phyloP scores from a whole-genome alignment of 2,113 vertebrate genomes.

The Ellobius talpinus region DNA sequence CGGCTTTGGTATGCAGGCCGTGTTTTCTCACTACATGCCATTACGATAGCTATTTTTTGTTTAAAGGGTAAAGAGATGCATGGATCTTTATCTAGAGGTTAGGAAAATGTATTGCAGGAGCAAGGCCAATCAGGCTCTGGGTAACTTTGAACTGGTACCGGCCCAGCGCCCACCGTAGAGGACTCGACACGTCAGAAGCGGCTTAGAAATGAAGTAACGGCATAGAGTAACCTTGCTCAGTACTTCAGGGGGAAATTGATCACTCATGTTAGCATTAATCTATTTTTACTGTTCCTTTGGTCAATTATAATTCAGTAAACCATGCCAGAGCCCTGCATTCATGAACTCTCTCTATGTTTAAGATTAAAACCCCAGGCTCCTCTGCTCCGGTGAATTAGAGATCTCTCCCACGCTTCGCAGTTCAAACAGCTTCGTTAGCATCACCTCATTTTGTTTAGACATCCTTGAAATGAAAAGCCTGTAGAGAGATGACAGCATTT shows the following conservation, averaged over 20 bases:
- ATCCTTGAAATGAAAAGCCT: conserved; percentile 50
- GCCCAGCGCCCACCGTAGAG: conserved; percentile 75
- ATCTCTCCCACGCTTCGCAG: conserved; percentile 68
- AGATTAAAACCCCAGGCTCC: conserved; percentile 75
- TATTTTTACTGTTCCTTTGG: conserved; percentile 79
- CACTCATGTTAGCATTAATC: conserved; percentile 59
- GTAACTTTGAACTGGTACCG: conserved; percentile 88
- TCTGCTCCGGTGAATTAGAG: conserved; percentile 60
- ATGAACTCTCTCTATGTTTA: conserved; percentile 75
- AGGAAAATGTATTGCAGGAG: conserved; percentile 90
- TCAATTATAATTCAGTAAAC: conserved; percentile 80
- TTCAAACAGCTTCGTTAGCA: conserved; percentile 63
- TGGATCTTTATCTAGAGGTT: conserved; percentile 92
- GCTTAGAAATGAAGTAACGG: conserved; percentile 67
- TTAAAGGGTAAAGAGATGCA: conserved; percentile 90
- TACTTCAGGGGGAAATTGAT: conserved; percentile 73
- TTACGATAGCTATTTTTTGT: conserved; percentile 90
- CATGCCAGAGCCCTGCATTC: conserved; percentile 12
- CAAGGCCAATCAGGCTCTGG: conserved; percentile 89
- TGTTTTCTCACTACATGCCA: conserved; percentile 87
- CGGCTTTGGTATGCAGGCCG: conserved; percentile 90
- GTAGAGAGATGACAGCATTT: conserved; percentile 32
- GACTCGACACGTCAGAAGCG: conserved; percentile 36
- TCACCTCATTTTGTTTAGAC: conserved; percentile 68
- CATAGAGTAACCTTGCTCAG: conserved; percentile 51